Conservation (phyloP, 1,140 invertebrate genomes). For the Platyscapa corneri region DNA sequence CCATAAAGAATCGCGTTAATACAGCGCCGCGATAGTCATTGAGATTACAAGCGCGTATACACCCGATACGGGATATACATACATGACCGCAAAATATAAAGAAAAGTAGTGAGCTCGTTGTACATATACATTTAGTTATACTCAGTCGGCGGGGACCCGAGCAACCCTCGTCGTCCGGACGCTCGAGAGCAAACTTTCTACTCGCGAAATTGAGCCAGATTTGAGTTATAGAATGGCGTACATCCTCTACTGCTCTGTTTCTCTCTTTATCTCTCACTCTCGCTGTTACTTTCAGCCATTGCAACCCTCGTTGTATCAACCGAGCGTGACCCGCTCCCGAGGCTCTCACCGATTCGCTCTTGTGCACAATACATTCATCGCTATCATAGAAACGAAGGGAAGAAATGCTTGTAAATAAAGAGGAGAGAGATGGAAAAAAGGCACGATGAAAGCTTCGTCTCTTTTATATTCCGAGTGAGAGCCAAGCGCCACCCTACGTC, state of each 20-base stretch:
- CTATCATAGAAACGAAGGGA: slow-evolving; percentile 58
- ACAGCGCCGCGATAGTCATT: slow-evolving; percentile 36
- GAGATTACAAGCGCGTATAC: not conserved
- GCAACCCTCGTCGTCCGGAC: slow-evolving; percentile 1
- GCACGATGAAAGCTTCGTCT: not conserved
- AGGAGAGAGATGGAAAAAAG: slow-evolving; percentile 30
- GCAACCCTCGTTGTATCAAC: not conserved
- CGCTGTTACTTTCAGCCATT: not conserved
- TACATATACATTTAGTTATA: not conserved
- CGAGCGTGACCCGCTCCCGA: slow-evolving; percentile 11
- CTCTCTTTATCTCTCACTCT: slow-evolving; percentile 43
- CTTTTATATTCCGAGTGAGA: not conserved
- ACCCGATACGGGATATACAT: not conserved
- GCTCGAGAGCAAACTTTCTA: slow-evolving; percentile 60
- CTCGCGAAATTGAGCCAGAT: slow-evolving; percentile 67
- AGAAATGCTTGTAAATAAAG: slow-evolving; percentile 68
- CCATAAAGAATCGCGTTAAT: slow-evolving; percentile 41
- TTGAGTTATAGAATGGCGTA: slow-evolving; percentile 66
- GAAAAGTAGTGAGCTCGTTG: not conserved
- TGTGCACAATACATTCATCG: slow-evolving; percentile 60
- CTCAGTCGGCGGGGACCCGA: not conserved
- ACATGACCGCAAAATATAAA: slow-evolving; percentile 11
- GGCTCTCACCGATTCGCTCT: not conserved
- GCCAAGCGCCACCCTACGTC: slow-evolving; percentile 49
- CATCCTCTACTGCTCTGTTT: slow-evolving; percentile 56